phyloP scores from a whole-genome alignment of 1,140 invertebrate species.

The Pseudachorutes palmiensis region DNA sequence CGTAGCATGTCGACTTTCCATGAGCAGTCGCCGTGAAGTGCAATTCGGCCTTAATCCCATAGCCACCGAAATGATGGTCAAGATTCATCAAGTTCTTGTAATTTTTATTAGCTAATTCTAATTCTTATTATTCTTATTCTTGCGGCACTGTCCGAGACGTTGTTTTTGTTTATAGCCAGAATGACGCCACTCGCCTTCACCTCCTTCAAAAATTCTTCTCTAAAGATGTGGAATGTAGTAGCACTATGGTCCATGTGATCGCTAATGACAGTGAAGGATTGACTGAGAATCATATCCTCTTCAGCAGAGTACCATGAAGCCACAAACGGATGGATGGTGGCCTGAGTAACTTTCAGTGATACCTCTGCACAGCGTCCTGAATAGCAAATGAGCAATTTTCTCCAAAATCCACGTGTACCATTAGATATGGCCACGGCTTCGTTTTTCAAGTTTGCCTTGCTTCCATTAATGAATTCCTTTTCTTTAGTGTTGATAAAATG shows the following conservation, averaged over 20 bases:
- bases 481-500: background rate
- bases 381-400: conserved; percentile 36
- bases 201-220: background rate
- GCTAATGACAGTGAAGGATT: too few species aligned
- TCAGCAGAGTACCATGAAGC: too few species aligned
- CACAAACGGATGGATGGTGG: conserved; percentile 32
- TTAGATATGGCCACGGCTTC: background rate
- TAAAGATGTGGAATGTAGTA: conserved; percentile 6
- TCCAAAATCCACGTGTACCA: conserved; percentile 29
- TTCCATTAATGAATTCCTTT: background rate
- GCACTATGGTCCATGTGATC: background rate
- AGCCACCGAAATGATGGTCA: background rate
- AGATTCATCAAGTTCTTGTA: conserved; percentile 4
- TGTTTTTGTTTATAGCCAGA: background rate
- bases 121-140: too few species aligned
- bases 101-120: too few species aligned
- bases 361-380: conserved; percentile 32
- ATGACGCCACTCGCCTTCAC: background rate
- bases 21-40: conserved; percentile 10
- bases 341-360: conserved; percentile 31
- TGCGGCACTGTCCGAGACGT: conserved; percentile 7
- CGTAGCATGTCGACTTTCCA: conserved; percentile 3
- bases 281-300: too few species aligned
- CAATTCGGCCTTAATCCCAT: background rate
- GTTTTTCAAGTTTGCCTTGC: background rate